Evolutionary conservation across 2,888 invertebrate species (phyloP).

Genomic region (Trypoxylon attenuatum): DNA sequence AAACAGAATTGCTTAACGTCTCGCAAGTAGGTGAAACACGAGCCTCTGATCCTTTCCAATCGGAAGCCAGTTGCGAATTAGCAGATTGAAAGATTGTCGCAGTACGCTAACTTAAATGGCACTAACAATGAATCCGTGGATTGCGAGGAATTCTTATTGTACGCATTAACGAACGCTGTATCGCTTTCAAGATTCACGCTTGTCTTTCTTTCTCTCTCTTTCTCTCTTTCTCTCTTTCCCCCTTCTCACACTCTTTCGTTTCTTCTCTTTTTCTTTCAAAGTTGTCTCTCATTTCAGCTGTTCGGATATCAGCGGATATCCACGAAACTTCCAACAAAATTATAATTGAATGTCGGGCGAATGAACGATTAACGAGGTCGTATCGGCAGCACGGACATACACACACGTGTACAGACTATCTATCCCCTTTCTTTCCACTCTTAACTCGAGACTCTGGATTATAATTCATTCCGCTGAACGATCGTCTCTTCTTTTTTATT

Average conservation of each 20-base stretch:
- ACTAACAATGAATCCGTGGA: constrained; percentile 17
- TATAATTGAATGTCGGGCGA: no score
- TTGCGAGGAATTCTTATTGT: neutral
- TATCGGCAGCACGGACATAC: neutral
- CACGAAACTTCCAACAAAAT: no score
- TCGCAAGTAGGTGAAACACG: neutral
- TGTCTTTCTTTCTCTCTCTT: no score
- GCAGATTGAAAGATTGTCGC: neutral
- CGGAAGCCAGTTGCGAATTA: neutral
- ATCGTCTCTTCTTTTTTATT: neutral
- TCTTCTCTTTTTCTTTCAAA: neutral
- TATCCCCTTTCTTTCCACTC: neutral
- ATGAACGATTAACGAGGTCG: no score
- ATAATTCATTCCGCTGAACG: no score
- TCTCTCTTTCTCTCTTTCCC: neutral
- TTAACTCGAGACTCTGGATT: constrained; percentile 45
- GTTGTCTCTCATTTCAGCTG: neutral
- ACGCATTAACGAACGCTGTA: constrained; percentile 12
- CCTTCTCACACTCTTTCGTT: neutral
- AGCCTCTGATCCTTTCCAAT: no score
- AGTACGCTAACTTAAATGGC: constrained; percentile 4
- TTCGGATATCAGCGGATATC: no score
- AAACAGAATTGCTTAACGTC: neutral
- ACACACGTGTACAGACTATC: neutral
- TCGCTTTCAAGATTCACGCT: constrained; percentile 23